These are phyloP conservation scores for Allophyes oxyacanthae DNA, from an alignment of 2,888 invertebrate genomes.

Conservation along the genomic window DNA sequence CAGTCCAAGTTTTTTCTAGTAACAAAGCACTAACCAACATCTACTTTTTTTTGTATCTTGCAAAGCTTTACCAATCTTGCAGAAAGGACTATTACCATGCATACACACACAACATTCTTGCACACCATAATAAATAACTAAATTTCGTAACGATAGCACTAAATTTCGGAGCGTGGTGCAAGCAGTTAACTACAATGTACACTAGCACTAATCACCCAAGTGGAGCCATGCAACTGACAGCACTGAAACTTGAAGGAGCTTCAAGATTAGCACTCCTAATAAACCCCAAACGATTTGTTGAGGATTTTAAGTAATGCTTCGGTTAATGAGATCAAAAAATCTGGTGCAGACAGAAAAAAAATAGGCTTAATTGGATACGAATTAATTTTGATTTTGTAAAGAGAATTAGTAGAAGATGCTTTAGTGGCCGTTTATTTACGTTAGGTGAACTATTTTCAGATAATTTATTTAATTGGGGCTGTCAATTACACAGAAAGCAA, in stretches of 20 bases:
- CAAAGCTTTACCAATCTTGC: too few species aligned
- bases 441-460: too few species aligned
- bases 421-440: too few species aligned
- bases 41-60: too few species aligned
- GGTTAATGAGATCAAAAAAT: constrained; percentile 1
- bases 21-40: too few species aligned
- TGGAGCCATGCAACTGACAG: constrained; percentile 72
- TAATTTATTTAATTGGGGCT: too few species aligned
- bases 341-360: constrained; percentile 22
- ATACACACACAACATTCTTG: too few species aligned
- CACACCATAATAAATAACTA: constrained; percentile 20
- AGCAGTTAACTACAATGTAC: constrained; percentile 77
- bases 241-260: constrained; percentile 61
- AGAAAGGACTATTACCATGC: too few species aligned
- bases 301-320: constrained; percentile 20
- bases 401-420: too few species aligned
- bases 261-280: constrained; percentile 55
- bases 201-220: constrained; percentile 76
- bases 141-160: constrained; percentile 9
- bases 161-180: constrained; percentile 55
- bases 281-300: constrained; percentile 34
- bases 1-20: too few species aligned
- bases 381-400: too few species aligned
- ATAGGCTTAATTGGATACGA: constrained; percentile 11
- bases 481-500: too few species aligned